Conservation (phyloP, 30 jellyfish, hydroid and myxozoan species). For the Aurelia aurita complex sp. Pacific region DNA sequence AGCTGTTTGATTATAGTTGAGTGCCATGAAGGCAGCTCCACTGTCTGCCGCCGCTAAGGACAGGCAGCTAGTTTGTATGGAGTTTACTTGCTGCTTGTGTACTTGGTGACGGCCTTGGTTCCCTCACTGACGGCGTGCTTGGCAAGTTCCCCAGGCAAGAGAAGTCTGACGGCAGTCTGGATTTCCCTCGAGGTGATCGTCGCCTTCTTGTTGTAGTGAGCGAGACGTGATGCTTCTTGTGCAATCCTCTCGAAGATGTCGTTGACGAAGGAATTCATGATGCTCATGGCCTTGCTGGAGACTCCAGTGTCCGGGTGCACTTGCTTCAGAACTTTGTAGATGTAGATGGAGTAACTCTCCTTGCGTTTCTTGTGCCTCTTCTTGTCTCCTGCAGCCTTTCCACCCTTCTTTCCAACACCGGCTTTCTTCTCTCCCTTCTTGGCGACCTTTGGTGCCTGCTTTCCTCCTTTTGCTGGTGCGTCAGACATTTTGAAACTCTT, state of each 20-base stretch:
- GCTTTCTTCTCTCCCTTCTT: slow-evolving; percentile 62
- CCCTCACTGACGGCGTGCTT: slow-evolving; percentile 96
- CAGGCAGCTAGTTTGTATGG: too few species aligned
- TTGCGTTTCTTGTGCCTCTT: slow-evolving; percentile 54
- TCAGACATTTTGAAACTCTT: slow-evolving; percentile 14
- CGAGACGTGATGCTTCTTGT: slow-evolving; percentile 87
- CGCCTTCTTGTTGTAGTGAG: slow-evolving; percentile 76
- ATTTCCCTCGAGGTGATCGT: slow-evolving; percentile 85
- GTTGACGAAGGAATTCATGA: slow-evolving; percentile 82
- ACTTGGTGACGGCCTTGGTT: slow-evolving; percentile 92
- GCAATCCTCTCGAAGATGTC: slow-evolving; percentile 90
- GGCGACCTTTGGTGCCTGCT: slow-evolving; percentile 51
- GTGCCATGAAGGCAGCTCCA: neutral
- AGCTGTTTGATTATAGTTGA: neutral
- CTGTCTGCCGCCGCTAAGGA: too few species aligned
- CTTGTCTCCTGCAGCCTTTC: slow-evolving; percentile 36
- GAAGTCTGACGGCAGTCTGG: slow-evolving; percentile 86
- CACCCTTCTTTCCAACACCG: slow-evolving; percentile 50
- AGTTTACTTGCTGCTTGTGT: slow-evolving; percentile 73
- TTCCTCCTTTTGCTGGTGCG: slow-evolving; percentile 45
- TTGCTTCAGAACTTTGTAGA: slow-evolving; percentile 85
- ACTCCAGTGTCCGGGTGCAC: slow-evolving; percentile 90
- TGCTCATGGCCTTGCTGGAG: slow-evolving; percentile 84
- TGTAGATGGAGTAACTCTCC: slow-evolving; percentile 72
- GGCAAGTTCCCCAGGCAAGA: slow-evolving; percentile 92